Evolutionary conservation across 2,113 vertebrate species (phyloP).

Genomic region (Coturnix japonica): DNA sequence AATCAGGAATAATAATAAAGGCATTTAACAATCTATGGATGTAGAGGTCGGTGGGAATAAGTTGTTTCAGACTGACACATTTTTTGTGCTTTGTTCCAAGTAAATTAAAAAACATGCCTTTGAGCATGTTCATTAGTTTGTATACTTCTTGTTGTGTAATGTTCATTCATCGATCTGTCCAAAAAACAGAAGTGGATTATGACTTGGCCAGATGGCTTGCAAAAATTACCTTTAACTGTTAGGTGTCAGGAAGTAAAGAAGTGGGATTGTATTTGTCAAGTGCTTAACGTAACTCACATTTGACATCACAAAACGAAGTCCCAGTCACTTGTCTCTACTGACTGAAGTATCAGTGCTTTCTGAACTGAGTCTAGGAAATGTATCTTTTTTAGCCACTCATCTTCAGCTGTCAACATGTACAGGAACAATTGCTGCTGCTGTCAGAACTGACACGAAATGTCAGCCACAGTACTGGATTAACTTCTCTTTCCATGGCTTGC

Average conservation of each 20-base stretch:
- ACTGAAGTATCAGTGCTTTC: background rate
- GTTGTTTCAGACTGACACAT: background rate
- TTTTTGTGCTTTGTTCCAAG: background rate
- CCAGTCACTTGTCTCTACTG: slow-evolving; percentile 5
- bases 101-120: background rate
- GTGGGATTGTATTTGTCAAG: slow-evolving; percentile 22
- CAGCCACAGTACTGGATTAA: slow-evolving; percentile 56
- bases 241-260: slow-evolving; percentile 24
- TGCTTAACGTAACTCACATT: slow-evolving; percentile 14
- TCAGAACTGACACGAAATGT: slow-evolving; percentile 67
- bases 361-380: slow-evolving; percentile 18
- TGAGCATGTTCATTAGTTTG: background rate
- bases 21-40: background rate
- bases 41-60: background rate
- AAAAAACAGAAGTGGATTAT: slow-evolving; percentile 33
- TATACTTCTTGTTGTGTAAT: background rate
- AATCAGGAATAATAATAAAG: background rate
- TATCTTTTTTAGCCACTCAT: slow-evolving; percentile 37
- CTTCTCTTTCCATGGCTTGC: slow-evolving; percentile 34
- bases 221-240: slow-evolving; percentile 32
- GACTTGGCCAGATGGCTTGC: slow-evolving; percentile 18
- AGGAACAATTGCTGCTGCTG: slow-evolving; percentile 54
- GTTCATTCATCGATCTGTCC: background rate
- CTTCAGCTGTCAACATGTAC: slow-evolving; percentile 62
- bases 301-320: slow-evolving; percentile 25